Evolutionary conservation across 2,113 vertebrate species (phyloP).

Genomic region (Chionomys nivalis): DNA sequence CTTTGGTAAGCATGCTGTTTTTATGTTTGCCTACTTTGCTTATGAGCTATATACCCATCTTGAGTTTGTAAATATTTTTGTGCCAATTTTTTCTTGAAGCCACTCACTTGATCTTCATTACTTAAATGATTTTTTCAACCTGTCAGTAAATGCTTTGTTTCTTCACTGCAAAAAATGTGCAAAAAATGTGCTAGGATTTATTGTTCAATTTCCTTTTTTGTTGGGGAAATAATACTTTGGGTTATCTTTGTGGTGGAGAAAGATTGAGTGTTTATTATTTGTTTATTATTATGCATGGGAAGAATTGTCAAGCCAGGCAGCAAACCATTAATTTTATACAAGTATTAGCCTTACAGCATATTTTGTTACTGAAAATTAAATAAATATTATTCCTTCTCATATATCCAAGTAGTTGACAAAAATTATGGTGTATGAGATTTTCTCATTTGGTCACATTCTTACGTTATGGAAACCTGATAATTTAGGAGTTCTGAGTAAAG

Average conservation of each 20-base stretch:
- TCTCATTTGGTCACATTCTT: neutral
- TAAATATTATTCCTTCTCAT: neutral
- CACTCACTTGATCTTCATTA: neutral
- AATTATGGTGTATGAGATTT: neutral
- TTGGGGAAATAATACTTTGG: neutral
- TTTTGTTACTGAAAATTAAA: slow-evolving; percentile 14
- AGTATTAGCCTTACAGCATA: neutral
- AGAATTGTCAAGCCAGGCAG: neutral
- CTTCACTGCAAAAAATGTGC: neutral
- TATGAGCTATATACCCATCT: neutral
- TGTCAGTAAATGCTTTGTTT: neutral
- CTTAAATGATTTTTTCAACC: neutral
- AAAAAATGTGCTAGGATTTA: neutral
- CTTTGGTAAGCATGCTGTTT: slow-evolving; percentile 90
- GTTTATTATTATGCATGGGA: neutral
- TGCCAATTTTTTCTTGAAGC: neutral
- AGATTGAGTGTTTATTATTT: neutral
- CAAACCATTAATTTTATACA: neutral
- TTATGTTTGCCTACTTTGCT: neutral
- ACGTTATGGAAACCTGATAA: neutral
- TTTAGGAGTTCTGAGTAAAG: neutral
- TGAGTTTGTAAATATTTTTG: neutral
- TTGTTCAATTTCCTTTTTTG: neutral
- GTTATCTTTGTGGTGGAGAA: neutral
- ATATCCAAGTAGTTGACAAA: neutral